Conservation (phyloP, 2,888 invertebrate species). For the Portevinia maculata region DNA sequence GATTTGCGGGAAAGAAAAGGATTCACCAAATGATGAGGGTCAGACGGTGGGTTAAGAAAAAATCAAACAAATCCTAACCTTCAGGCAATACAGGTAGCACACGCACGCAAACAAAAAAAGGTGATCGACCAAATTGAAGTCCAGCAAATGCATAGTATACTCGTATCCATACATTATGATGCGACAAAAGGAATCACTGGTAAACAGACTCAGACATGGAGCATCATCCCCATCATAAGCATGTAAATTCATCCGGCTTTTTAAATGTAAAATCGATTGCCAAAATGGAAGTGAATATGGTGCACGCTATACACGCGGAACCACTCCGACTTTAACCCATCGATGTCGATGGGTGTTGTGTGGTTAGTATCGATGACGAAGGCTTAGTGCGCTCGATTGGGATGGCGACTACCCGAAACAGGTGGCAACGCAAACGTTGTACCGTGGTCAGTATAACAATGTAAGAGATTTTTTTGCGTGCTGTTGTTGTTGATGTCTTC, state of each 20-base stretch:
- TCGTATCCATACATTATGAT: background rate
- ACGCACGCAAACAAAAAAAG: constrained; percentile 33
- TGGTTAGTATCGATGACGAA: constrained; percentile 63
- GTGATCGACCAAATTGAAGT: constrained; percentile 63
- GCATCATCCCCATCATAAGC: constrained; percentile 15
- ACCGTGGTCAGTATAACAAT: constrained; percentile 39
- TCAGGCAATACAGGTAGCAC: constrained; percentile 25
- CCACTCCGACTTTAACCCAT: background rate
- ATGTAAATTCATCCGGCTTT: constrained; percentile 62
- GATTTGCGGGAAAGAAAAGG: constrained; percentile 57
- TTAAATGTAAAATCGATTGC: constrained; percentile 48
- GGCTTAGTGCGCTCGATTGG: constrained; percentile 61
- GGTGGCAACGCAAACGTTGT: constrained; percentile 43
- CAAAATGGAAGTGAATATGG: constrained; percentile 45
- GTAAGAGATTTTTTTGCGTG: constrained; percentile 38
- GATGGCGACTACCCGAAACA: constrained; percentile 39
- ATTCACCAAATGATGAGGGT: constrained; percentile 65
- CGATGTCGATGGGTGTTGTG: constrained; percentile 32
- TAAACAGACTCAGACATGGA: background rate
- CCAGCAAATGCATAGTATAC: constrained; percentile 17
- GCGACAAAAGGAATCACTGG: constrained; percentile 44
- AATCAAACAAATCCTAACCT: constrained; percentile 6
- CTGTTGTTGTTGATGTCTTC: background rate
- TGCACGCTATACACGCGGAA: background rate
- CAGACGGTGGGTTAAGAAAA: constrained; percentile 4